A percentile compares a stretch with the other conserved stretches of the same genome.
These are phyloP conservation scores for Hucho hucho DNA, from an alignment of 2,113 vertebrate species.

Conservation along the genomic window DNA sequence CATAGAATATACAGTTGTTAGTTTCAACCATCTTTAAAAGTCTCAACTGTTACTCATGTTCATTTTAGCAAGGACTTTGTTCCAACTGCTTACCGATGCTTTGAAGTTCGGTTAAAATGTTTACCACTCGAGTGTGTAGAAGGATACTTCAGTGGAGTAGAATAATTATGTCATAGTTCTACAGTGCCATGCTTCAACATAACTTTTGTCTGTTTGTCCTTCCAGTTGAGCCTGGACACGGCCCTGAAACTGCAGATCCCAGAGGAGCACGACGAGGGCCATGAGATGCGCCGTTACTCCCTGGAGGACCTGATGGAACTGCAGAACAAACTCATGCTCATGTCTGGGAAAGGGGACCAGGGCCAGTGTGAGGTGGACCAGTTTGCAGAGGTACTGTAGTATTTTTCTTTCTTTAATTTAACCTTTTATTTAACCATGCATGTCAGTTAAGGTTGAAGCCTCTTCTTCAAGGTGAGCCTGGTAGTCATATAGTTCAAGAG, in stretches of 20 bases:
- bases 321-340: constrained; percentile 96
- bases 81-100: no score
- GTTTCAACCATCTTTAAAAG: background rate
- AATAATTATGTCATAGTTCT: background rate
- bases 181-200: background rate
- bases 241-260: constrained; percentile 77
- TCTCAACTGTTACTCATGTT: no score
- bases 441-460: no score
- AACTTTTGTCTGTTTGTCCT: constrained; percentile 8
- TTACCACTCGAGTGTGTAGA: no score
- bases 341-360: constrained; percentile 92
- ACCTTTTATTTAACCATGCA: background rate
- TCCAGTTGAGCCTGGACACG: constrained; percentile 80
- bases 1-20: background rate
- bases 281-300: constrained; percentile 69
- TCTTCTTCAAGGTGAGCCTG: no score
- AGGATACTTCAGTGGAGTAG: background rate
- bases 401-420: background rate
- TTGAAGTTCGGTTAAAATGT: no score
- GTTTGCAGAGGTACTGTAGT: constrained; percentile 83
- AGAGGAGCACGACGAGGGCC: constrained; percentile 64
- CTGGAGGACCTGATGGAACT: constrained; percentile 88
- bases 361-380: constrained; percentile 82
- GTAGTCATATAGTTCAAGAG: background rate
- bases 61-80: no score